Conservation (phyloP, 2,113 vertebrate species). For the Paraplagusia blochii region DNA sequence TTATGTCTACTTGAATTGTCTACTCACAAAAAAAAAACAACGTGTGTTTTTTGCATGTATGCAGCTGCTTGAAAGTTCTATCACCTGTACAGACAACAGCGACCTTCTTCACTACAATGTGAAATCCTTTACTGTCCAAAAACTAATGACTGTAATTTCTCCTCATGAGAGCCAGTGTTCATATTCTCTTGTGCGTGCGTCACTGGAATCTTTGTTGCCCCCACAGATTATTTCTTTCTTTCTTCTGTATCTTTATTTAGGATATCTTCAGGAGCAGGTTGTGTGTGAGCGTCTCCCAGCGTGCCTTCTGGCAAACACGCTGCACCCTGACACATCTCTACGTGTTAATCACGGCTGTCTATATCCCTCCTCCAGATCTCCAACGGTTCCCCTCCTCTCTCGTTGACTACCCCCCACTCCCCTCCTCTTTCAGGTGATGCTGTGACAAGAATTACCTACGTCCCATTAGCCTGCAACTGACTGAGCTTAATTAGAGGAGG, state of each 20-base stretch:
- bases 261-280: constrained; percentile 48
- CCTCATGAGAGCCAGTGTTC: background rate
- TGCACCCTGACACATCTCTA: constrained; percentile 53
- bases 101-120: background rate
- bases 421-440: constrained; percentile 54
- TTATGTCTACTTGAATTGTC: background rate
- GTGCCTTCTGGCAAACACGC: constrained; percentile 34
- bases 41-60: background rate
- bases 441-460: constrained; percentile 48
- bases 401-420: constrained; percentile 36
- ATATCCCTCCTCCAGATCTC: constrained; percentile 56
- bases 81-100: constrained; percentile 8
- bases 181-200: constrained; percentile 1
- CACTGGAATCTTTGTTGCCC: background rate
- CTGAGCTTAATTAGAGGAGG: constrained; percentile 49
- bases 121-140: constrained; percentile 1
- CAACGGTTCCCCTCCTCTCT: constrained; percentile 35
- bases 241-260: constrained; percentile 42
- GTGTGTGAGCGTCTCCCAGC: constrained; percentile 49
- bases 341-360: constrained; percentile 68
- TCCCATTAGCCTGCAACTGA: constrained; percentile 41
- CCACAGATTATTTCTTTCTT: constrained; percentile 5
- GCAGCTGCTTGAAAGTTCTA: no score
- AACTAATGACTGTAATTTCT: constrained; percentile 11
- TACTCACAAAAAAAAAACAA: background rate